Base-by-base conservation (phyloP, 2,113 vertebrate species). In the Lamprologus ornatipinnis region DNA sequence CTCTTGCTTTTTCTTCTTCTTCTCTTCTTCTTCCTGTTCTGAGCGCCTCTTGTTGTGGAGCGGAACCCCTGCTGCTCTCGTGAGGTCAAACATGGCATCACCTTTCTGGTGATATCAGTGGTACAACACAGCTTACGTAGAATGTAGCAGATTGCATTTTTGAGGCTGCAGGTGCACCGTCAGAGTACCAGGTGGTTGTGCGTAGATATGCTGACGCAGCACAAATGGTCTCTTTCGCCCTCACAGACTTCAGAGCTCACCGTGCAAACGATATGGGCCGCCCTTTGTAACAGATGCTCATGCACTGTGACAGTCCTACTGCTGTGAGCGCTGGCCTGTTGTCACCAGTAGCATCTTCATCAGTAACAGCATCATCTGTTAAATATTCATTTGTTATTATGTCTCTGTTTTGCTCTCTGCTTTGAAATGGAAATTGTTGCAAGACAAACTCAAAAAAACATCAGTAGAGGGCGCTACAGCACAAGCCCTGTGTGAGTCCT, bases 391-490 rank as follows among this genome's bases (percentile, higher is more conserved):
- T 5, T 37, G 28, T 65, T 63, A 14, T 31, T 87, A 70, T 31
- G 13, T 35, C 19, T 33, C 23, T 53, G 40, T 42, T 47, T 75
- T 12, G 9, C 23, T 28, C 40, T 47, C 53, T 28, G 23, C 55
- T 42, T 35, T 54, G 5, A 53, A 58, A 54, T 31, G 35, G 12
- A 63, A 58, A 26, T 12, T 15, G 40, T 53, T 15, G 14, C 21
- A 3, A 13, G 6, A 40, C 4, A 33, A 65, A 65, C 17, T 7
- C 10, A 13, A 73, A 2, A 37, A 11, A 3, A 1, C 1, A 83
- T 86, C 95, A 92, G 9, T 75, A 94, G 96, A 94, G 88, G 94
- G 91, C 14, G 89, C 83, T 70, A 84, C 17, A 85, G 51, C 8
- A 40, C 75, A 58, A 81, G 45, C 28, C 26, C 26, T 3, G 73